These are phyloP conservation scores for Gadus chalcogrammus DNA, from an alignment of 2,113 vertebrate genomes.

Conservation along the genomic window DNA sequence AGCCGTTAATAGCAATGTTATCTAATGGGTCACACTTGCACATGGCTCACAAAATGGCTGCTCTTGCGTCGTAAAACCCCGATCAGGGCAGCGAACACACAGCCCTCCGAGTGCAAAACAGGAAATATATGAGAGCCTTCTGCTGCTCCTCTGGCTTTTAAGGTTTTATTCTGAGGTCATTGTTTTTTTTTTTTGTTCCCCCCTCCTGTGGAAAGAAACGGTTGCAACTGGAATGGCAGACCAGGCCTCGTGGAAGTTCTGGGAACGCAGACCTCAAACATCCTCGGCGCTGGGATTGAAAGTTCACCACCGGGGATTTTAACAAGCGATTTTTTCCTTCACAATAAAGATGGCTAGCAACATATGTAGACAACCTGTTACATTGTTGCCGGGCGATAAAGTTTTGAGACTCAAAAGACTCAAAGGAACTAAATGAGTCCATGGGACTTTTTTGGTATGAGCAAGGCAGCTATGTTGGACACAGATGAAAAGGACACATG, in stretches of 20 bases:
- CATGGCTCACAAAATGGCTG: slow-evolving; percentile 41
- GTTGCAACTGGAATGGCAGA: too few species aligned
- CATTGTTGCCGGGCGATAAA: not conserved
- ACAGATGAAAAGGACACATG: not conserved
- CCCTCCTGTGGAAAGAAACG: too few species aligned
- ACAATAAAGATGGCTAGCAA: not conserved
- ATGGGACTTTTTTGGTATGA: slow-evolving; percentile 1
- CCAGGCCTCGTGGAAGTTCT: slow-evolving; percentile 2
- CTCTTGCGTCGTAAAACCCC: slow-evolving; percentile 44
- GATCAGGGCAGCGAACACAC: slow-evolving; percentile 43
- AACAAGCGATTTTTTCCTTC: too few species aligned
- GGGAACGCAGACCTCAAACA: slow-evolving; percentile 37
- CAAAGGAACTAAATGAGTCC: not conserved
- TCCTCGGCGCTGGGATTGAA: slow-evolving; percentile 12
- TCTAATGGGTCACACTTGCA: slow-evolving; percentile 59
- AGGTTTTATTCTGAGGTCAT: too few species aligned
- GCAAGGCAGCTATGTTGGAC: slow-evolving; percentile 7
- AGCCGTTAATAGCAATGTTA: slow-evolving; percentile 51
- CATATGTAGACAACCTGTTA: not conserved
- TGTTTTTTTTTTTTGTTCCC: too few species aligned
- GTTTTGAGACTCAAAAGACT: too few species aligned
- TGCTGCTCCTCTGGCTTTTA: slow-evolving; percentile 13
- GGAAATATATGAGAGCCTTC: slow-evolving; percentile 42
- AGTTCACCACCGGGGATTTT: not conserved
- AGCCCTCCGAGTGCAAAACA: slow-evolving; percentile 26